Base-by-base conservation (phyloP, 2,888 invertebrate species). In the Petrolisthes manimaculis region DNA sequence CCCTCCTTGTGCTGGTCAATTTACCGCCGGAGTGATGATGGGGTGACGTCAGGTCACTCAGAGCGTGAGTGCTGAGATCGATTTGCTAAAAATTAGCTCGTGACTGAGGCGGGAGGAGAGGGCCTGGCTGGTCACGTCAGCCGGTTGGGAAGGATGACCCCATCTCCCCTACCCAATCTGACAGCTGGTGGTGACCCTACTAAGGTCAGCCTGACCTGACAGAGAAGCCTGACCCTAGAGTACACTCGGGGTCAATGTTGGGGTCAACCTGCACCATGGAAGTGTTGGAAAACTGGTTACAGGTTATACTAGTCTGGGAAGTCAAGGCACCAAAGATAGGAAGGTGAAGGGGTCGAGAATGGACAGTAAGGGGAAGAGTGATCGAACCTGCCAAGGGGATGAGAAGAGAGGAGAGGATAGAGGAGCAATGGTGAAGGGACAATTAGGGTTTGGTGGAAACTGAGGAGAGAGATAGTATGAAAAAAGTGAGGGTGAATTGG, bases 1-100 rank as follows among this genome's bases (percentile, higher is more conserved):
- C 56, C 37, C 56, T 12, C n/a, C 37, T 61, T 83, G 18, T 56
- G 51, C n/a, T 12, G 24, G 69, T 53, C 82, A 37, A 69, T 51
- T 69, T 71, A 51, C 21, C n/a, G 53, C 54, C 69, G 77, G n/a
- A 18, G 75, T 61, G 84, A 84, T 77, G 77, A 56, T 69, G 37
- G 24, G 67, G 67, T 84, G 84, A 78, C 74, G 86, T 86, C 71
- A 81, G 54, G 69, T 61, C 78, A 53, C 24, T 81, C 83, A 77
- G 71, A 61, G 51, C 78, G 56, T 83, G 86, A 86, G 83, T 78
- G 75, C 67, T 67, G 86, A 81, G 83, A 86, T 83, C 86, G 78
- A 86, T 86, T 83, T 86, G 86, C 82, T 86, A 86, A 86, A 86
- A 86, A 86, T 86, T 83, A 78, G 77, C 86, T 86, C 86, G 86